Percentiles rank a stretch among this genome's conserved stretches.
Evolutionary conservation across 2,888 invertebrate genomes (phyloP).

Genomic region (Galeruca laticollis): DNA sequence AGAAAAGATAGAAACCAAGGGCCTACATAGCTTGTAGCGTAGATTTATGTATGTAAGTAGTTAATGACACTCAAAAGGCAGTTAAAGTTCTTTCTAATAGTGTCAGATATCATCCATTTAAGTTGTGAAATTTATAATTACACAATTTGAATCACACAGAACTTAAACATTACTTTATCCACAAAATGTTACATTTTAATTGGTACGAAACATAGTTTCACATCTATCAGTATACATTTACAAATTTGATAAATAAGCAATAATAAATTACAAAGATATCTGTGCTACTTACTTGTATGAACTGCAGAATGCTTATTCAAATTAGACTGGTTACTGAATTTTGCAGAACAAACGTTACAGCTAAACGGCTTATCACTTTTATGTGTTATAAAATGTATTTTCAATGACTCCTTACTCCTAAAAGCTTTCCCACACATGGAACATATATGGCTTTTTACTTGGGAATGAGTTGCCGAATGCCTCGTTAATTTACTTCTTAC

Average conservation of each 20-base stretch:
- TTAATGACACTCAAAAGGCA: too few relatives aligned
- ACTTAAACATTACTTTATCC: too few relatives aligned
- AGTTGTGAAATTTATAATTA: too few relatives aligned
- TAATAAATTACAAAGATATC: not conserved
- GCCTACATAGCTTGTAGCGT: too few relatives aligned
- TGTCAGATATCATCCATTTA: too few relatives aligned
- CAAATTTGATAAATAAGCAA: too few relatives aligned
- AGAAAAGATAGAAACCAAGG: too few relatives aligned
- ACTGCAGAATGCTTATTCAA: constrained; percentile 76
- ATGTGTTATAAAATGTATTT: constrained; percentile 74
- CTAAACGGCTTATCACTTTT: constrained; percentile 73
- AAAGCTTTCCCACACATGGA: constrained; percentile 74
- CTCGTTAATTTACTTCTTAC: constrained; percentile 78
- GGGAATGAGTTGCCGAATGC: constrained; percentile 76
- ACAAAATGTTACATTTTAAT: too few relatives aligned
- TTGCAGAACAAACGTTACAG: constrained; percentile 72
- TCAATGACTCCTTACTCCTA: constrained; percentile 71
- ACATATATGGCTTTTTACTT: constrained; percentile 70
- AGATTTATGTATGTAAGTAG: too few relatives aligned
- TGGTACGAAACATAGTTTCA: not conserved
- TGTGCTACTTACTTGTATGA: constrained; percentile 67
- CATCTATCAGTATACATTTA: too few relatives aligned
- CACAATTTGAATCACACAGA: too few relatives aligned
- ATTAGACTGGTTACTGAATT: constrained; percentile 76
- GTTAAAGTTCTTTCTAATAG: too few relatives aligned